Conservation (phyloP, 1,140 invertebrate genomes). For the Hyles vespertilio region DNA sequence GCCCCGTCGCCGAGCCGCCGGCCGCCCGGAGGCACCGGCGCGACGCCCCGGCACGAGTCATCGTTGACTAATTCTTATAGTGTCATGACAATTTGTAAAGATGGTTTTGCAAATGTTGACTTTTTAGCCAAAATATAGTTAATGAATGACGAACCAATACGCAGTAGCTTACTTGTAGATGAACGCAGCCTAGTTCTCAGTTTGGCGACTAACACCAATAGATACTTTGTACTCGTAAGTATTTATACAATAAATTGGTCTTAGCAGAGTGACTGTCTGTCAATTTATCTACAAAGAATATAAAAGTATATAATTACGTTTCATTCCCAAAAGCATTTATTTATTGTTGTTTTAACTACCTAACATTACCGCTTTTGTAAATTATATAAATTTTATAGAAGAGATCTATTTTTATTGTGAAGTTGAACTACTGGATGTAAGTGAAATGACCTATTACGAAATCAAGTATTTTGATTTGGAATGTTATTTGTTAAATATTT, state of each 20-base stretch:
- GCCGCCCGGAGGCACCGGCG: slow-evolving; percentile 23
- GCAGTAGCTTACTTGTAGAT: slow-evolving; percentile 73
- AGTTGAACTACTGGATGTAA: slow-evolving; percentile 66
- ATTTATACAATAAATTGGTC: slow-evolving; percentile 68
- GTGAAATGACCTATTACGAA: slow-evolving; percentile 52
- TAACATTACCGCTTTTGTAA: slow-evolving; percentile 71
- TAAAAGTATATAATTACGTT: slow-evolving; percentile 53
- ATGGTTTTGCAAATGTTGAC: slow-evolving; percentile 74
- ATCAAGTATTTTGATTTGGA: slow-evolving; percentile 60
- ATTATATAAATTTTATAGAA: slow-evolving; percentile 76
- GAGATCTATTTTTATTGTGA: slow-evolving; percentile 76
- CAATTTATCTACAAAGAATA: slow-evolving; percentile 69
- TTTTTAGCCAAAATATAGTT: slow-evolving; percentile 75
- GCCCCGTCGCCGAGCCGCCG: slow-evolving; percentile 32
- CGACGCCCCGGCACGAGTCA: slow-evolving; percentile 53
- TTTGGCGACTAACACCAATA: slow-evolving; percentile 73
- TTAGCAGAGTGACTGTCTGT: slow-evolving; percentile 68
- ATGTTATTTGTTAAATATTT: slow-evolving; percentile 69
- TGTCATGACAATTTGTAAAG: slow-evolving; percentile 73
- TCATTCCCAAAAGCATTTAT: slow-evolving; percentile 71
- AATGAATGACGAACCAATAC: slow-evolving; percentile 74
- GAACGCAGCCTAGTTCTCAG: slow-evolving; percentile 71
- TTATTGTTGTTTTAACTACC: slow-evolving; percentile 65
- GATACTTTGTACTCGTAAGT: slow-evolving; percentile 71
- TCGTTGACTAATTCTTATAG: slow-evolving; percentile 74